phyloP scores from a whole-genome alignment of 1,140 invertebrate species.

The Zaprionus gabonicus region DNA sequence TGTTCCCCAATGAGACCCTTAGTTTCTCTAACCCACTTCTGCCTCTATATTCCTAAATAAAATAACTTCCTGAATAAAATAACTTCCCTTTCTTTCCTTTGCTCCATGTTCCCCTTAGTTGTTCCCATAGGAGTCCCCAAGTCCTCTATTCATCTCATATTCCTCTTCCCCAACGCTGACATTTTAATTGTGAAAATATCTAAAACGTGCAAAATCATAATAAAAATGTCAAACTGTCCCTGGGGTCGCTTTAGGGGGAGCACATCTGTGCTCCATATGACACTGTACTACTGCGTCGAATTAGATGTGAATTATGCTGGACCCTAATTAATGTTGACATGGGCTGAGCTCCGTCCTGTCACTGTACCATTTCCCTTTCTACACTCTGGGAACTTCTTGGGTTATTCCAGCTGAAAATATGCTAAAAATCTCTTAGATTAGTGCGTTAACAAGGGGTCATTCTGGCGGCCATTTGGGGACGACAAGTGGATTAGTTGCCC shows the following conservation, averaged over 20 bases:
- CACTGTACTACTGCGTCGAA: slow-evolving; percentile 25
- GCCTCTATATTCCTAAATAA: no score
- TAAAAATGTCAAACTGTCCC: slow-evolving; percentile 39
- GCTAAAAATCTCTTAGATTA: slow-evolving; percentile 64
- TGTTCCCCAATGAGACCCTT: no score
- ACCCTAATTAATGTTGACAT: slow-evolving; percentile 82
- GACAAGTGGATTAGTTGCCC: slow-evolving; percentile 50
- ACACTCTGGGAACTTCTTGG: background rate
- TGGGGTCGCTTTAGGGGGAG: slow-evolving; percentile 15
- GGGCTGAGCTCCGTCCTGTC: slow-evolving; percentile 52
- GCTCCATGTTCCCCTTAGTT: no score
- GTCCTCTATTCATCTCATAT: background rate
- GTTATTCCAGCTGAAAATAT: slow-evolving; percentile 5
- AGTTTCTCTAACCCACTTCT: no score
- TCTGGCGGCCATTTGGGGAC: slow-evolving; percentile 14
- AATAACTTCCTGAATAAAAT: no score
- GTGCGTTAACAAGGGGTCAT: slow-evolving; percentile 75
- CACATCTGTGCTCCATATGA: slow-evolving; percentile 30
- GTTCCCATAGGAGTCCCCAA: background rate
- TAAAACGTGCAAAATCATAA: slow-evolving; percentile 21
- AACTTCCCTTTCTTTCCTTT: no score
- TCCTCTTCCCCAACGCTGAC: slow-evolving; percentile 34
- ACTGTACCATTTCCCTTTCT: slow-evolving; percentile 5
- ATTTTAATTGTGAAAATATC: slow-evolving; percentile 47
- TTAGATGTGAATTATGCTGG: slow-evolving; percentile 64